Conservation (phyloP, 2,797 vertebrate species). For the Ctenochaetus hawaiiensis region DNA sequence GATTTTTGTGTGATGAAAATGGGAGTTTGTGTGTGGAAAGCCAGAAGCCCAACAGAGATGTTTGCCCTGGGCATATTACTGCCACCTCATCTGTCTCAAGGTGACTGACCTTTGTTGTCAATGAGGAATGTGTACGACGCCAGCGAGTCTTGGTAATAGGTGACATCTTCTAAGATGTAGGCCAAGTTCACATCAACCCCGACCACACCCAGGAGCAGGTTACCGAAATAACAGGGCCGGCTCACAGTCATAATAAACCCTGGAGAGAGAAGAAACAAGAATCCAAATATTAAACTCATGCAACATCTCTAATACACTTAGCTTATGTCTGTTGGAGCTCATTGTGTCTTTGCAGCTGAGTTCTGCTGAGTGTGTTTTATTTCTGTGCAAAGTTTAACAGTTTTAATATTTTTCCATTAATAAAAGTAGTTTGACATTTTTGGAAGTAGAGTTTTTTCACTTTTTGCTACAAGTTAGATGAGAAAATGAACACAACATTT, state of each 20-base stretch:
- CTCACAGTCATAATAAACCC: constrained; percentile 99
- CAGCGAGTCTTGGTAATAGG: constrained; percentile 98
- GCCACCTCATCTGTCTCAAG: background rate
- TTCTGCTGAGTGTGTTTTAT: background rate
- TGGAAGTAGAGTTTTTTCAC: background rate
- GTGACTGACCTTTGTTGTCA: constrained; percentile 94
- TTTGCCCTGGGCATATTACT: background rate
- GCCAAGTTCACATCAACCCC: constrained; percentile 98
- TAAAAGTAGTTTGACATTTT: background rate
- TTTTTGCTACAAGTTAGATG: background rate
- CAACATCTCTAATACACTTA: background rate
- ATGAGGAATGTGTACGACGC: constrained; percentile 99
- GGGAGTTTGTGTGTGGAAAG: background rate
- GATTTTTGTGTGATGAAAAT: background rate
- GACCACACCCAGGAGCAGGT: constrained; percentile 95
- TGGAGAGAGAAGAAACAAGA: constrained; percentile 56
- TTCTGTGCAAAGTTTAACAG: background rate
- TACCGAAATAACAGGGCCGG: constrained; percentile 97
- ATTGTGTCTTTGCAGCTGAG: background rate
- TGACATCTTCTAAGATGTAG: constrained; percentile 98
- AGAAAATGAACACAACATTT: background rate
- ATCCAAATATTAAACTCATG: background rate
- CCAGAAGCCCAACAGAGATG: too few relatives aligned
- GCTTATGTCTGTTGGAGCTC: background rate
- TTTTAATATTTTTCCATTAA: background rate